Evolutionary conservation across 2,113 vertebrate species (phyloP).

Genomic region (Xenopus laevis): DNA sequence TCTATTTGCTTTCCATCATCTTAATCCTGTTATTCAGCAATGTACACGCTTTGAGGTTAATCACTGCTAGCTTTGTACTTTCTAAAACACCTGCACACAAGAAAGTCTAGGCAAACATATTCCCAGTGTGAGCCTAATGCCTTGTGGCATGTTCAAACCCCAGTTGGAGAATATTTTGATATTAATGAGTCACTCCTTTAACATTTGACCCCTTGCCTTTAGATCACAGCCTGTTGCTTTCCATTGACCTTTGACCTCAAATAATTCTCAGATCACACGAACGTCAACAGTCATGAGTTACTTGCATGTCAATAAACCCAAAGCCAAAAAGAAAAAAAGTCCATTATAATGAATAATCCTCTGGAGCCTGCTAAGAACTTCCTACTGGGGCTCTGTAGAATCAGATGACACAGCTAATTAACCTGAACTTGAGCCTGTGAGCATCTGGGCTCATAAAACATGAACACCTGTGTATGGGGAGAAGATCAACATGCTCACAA

Average conservation of each 20-base stretch:
- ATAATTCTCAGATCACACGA: constrained; percentile 37
- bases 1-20: constrained; percentile 2
- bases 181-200: constrained; percentile 50
- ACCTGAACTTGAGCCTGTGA: constrained; percentile 22
- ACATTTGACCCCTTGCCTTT: constrained; percentile 48
- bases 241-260: constrained; percentile 47
- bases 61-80: constrained; percentile 60
- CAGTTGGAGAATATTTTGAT: background rate
- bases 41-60: constrained; percentile 60
- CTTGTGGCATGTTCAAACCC: constrained; percentile 42
- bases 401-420: constrained; percentile 22
- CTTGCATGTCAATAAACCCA: background rate
- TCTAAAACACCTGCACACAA: constrained; percentile 62
- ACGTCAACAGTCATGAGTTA: constrained; percentile 48
- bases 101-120: constrained; percentile 48
- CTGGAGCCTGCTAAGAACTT: background rate
- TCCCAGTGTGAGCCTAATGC: constrained; percentile 37
- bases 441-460: constrained; percentile 44
- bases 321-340: background rate
- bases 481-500: background rate
- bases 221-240: constrained; percentile 34
- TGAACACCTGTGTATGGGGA: constrained; percentile 42
- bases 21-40: constrained; percentile 66
- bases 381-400: constrained; percentile 2
- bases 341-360: background rate